phyloP scores from a whole-genome alignment of 1,140 invertebrate species.

The Drosophila littoralis region DNA sequence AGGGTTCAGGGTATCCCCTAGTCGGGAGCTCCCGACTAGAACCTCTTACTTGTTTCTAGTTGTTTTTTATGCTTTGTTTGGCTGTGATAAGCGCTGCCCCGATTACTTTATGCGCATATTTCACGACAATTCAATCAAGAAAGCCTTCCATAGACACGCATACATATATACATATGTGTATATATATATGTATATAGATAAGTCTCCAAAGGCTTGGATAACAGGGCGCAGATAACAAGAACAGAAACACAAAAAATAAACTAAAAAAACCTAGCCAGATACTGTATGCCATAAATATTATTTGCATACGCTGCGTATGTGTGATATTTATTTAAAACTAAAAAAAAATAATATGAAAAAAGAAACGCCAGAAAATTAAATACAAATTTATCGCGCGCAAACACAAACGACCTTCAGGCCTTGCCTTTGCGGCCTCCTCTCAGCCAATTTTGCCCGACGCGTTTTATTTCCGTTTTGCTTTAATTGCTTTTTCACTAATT shows the following conservation, averaged over 20 bases:
- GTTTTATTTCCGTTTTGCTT: constrained; percentile 51
- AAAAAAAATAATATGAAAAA: constrained; percentile 21
- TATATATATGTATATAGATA: constrained; percentile 42
- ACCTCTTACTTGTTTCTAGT: too few species aligned
- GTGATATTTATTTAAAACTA: constrained; percentile 61
- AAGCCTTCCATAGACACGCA: constrained; percentile 20
- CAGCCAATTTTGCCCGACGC: constrained; percentile 36
- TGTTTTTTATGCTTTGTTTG: neutral
- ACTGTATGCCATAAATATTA: constrained; percentile 31
- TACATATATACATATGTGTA: constrained; percentile 10
- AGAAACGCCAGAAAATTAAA: constrained; percentile 26
- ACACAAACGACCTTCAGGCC: constrained; percentile 73
- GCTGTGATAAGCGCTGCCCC: constrained; percentile 49
- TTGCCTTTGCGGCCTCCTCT: constrained; percentile 38
- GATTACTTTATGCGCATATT: constrained; percentile 56
- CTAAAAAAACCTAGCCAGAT: constrained; percentile 4
- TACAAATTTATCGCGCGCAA: constrained; percentile 64
- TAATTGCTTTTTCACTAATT: constrained; percentile 53
- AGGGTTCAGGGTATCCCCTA: too few species aligned
- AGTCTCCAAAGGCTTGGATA: constrained; percentile 66
- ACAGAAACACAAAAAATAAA: constrained; percentile 26
- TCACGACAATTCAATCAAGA: constrained; percentile 68
- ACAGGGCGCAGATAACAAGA: constrained; percentile 46
- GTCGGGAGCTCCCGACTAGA: too few species aligned
- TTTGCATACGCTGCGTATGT: constrained; percentile 55